Evolutionary conservation across 2,888 invertebrate genomes (phyloP).

Genomic region (Athalia circularis): DNA sequence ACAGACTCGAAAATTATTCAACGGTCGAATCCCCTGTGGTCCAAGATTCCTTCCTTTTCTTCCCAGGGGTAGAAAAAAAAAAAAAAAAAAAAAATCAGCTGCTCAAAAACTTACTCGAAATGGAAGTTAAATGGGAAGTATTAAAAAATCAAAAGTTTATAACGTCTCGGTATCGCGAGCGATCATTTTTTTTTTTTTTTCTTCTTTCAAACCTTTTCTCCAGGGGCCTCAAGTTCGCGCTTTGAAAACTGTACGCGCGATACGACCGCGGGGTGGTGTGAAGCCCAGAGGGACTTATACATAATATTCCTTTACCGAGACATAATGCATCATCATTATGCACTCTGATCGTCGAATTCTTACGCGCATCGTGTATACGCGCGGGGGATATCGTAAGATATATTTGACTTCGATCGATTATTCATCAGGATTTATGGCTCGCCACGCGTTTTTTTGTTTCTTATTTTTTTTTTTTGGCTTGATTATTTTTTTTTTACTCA

Average conservation of each 20-base stretch:
- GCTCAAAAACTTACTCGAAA: no score
- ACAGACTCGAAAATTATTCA: no score
- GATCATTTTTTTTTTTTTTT: no score
- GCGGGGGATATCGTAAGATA: constrained; percentile 38
- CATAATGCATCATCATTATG: constrained; percentile 61
- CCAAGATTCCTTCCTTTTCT: no score
- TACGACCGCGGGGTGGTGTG: not conserved
- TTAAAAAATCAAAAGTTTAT: no score
- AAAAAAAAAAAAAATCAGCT: no score
- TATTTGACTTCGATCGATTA: constrained; percentile 48
- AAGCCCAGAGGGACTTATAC: constrained; percentile 46
- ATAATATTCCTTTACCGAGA: constrained; percentile 41
- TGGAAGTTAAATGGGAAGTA: no score
- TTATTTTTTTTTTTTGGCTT: constrained; percentile 21
- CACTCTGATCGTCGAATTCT: constrained; percentile 58
- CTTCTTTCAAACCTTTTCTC: no score
- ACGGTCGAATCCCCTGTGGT: no score
- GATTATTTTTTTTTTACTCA: not conserved
- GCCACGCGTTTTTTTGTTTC: constrained; percentile 4
- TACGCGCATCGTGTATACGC: constrained; percentile 48
- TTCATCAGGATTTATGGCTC: constrained; percentile 46
- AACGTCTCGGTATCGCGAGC: no score
- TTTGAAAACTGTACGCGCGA: not conserved
- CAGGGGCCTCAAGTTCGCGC: no score
- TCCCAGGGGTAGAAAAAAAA: no score